Evolutionary conservation across 2,113 vertebrate species (phyloP), one percentile per base, ranked within the genome.

Genomic region (Numida meleagris): DNA sequence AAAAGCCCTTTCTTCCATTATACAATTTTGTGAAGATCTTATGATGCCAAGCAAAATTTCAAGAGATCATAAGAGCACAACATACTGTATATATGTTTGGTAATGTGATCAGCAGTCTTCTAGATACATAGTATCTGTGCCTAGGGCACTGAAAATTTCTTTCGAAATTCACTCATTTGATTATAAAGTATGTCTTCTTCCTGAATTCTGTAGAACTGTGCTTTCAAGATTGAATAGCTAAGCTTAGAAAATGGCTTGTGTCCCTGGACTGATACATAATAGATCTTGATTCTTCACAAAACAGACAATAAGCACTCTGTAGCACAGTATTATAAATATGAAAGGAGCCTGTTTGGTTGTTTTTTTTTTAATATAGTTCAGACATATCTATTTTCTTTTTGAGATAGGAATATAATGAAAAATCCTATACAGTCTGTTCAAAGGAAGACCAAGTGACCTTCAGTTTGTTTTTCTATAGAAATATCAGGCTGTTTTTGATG

Each of bases 261-360:
- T 93, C 93, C 91, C 93, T 95, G 63, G 91, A 96, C 92, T 95
- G 96, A 97, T 96, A 95, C 33, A 86, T 90, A 89, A 84, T 57
- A 89, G 75, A 97, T 95, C 86, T 86, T 94, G 90, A 95, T 95
- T 96, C 81, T 77, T 95, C 86, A 83, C 21, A 61, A 89, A 94
- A 51, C 63, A 97, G 95, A 97, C 83, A 97, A 88, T 95, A 43
- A 96, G 45, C 74, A 45, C 74, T 92, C 86, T 90, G 75, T 77
- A 94, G 82, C 46, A 82, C 76, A 88, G 70, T 75, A 87, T 94
- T 90, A 90, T 65, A 95, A 95, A 88, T n/a, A 73, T 17, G 18
- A 81, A 94, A 94, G 75, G 66, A 93, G 38, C 17, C 20, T 67
- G 4, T 6, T 62, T n/a, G n/a, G n/a, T 63, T 23, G 14, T 62